phyloP scores from a whole-genome alignment of 2,888 invertebrate species.

The Eristalinus sepulchralis region DNA sequence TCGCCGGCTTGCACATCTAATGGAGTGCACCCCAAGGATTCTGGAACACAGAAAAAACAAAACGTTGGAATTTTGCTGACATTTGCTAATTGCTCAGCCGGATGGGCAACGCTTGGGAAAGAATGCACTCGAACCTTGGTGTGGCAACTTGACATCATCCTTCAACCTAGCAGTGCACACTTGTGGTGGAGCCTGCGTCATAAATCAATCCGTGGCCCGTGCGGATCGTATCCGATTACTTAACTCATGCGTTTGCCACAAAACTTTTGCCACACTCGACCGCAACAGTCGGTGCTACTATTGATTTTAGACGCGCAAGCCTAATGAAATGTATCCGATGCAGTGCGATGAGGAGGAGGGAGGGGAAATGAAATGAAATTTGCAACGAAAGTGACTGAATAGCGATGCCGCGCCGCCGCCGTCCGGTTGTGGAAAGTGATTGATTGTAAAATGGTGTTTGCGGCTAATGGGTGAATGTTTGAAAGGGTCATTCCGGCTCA shows the following conservation, averaged over 20 bases:
- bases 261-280: not conserved
- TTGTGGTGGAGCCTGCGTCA: not conserved
- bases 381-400: not conserved
- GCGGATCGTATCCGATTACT: not conserved
- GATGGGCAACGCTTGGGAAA: conserved; percentile 41
- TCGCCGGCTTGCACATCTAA: conserved; percentile 4
- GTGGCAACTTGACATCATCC: not conserved
- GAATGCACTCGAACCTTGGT: not conserved
- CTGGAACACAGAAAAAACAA: not conserved
- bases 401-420: not conserved
- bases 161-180: not conserved
- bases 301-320: not conserved
- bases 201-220: not conserved
- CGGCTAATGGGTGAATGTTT: conserved; percentile 14
- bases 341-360: not conserved
- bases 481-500: not conserved
- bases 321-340: not conserved
- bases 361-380: conserved; percentile 1
- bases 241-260: not conserved
- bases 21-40: conserved; percentile 53
- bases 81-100: conserved; percentile 52
- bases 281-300: not conserved
- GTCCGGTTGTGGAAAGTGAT: conserved; percentile 9
- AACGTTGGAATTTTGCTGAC: conserved; percentile 51
- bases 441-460: conserved; percentile 1